Conservation (phyloP, 2,113 vertebrate species). For the Thamnaconus septentrionalis region DNA sequence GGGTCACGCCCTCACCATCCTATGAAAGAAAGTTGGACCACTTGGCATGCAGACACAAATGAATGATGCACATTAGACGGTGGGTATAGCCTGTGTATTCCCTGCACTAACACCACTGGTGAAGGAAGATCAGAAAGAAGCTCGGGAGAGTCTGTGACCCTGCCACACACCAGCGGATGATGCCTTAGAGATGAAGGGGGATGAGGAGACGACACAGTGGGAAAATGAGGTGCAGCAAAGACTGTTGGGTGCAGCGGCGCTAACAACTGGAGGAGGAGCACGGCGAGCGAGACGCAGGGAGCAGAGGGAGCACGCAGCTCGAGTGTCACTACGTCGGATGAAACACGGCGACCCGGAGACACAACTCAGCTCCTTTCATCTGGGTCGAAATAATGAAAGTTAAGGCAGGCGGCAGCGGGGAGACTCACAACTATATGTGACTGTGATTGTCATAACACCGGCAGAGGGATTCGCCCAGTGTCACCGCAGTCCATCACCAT, state of each 20-base stretch:
- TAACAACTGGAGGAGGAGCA: slow-evolving; percentile 54
- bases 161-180: too few relatives aligned
- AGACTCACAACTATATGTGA: slow-evolving; percentile 18
- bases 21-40: too few relatives aligned
- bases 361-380: slow-evolving; percentile 50
- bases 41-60: too few relatives aligned
- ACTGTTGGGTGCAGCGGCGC: slow-evolving; percentile 32
- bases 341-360: slow-evolving; percentile 43
- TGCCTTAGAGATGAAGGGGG: too few relatives aligned
- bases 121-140: slow-evolving; percentile 1
- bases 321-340: slow-evolving; percentile 53
- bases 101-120: too few relatives aligned
- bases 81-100: too few relatives aligned
- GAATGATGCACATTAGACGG: too few relatives aligned
- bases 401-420: slow-evolving; percentile 27
- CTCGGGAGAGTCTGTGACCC: too few relatives aligned
- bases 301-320: slow-evolving; percentile 37
- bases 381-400: slow-evolving; percentile 50
- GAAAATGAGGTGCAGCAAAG: slow-evolving; percentile 33
- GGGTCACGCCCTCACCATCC: too few relatives aligned
- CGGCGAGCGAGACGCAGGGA: slow-evolving; percentile 16
- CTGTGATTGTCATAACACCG: slow-evolving; percentile 35
- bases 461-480: slow-evolving; percentile 14
- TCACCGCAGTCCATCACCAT: slow-evolving; percentile 4
- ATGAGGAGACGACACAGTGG: slow-evolving; percentile 3